Evolutionary conservation across 2,113 vertebrate species (phyloP).

Genomic region (Holacanthus passer): DNA sequence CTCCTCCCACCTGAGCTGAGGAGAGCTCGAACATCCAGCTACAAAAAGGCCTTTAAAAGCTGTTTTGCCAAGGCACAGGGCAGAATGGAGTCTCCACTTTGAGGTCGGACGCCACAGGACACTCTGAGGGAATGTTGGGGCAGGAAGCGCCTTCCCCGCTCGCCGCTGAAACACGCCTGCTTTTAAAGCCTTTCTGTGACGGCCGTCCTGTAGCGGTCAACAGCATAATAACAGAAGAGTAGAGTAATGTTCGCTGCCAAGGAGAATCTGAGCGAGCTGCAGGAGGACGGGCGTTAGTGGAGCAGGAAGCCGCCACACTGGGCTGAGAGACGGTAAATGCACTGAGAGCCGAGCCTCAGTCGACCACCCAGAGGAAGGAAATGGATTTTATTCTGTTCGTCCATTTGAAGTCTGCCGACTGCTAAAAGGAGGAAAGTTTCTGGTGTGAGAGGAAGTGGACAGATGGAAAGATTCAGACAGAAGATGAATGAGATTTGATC

Average conservation of each 20-base stretch:
- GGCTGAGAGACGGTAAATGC: conserved; percentile 40
- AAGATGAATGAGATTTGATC: not conserved
- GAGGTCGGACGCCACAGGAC: not conserved
- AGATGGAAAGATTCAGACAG: not conserved
- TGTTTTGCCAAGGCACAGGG: not conserved
- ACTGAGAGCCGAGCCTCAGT: not conserved
- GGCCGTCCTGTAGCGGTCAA: conserved; percentile 7
- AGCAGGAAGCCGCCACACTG: conserved; percentile 35
- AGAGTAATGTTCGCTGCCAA: conserved; percentile 3
- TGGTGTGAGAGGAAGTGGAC: not conserved
- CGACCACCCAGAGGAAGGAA: conserved; percentile 3
- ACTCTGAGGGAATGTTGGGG: no score
- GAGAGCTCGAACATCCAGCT: not conserved
- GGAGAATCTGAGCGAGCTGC: conserved; percentile 29
- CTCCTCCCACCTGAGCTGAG: not conserved
- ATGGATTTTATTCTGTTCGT: conserved; percentile 34
- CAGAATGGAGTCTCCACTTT: not conserved
- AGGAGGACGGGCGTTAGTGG: conserved; percentile 5
- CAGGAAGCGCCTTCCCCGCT: not conserved
- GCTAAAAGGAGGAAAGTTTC: not conserved
- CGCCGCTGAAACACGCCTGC: not conserved
- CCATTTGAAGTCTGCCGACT: not conserved
- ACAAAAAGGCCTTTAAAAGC: not conserved
- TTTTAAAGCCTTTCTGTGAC: conserved; percentile 20
- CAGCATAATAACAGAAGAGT: conserved; percentile 19